A percentile compares a stretch with the other conserved stretches of the same genome.
Conservation (phyloP, 2,888 invertebrate genomes). For the Nineta flava region DNA sequence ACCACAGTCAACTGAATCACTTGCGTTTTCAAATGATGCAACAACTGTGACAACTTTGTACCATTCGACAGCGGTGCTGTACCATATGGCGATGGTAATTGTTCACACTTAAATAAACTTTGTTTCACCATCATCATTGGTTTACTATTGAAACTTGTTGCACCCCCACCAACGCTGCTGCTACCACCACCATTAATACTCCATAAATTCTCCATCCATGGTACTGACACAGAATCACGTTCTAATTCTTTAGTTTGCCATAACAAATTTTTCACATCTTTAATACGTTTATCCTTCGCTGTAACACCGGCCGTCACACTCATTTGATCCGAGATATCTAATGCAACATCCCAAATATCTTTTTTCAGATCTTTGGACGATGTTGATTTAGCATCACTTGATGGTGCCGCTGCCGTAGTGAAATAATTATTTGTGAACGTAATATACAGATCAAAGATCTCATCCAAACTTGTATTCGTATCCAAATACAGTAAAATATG, state of each 20-base stretch:
- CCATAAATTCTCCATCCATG: constrained; percentile 13
- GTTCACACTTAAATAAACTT: constrained; percentile 21
- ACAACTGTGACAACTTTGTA: constrained; percentile 1
- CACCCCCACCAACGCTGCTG: constrained; percentile 15
- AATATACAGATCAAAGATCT: constrained; percentile 50
- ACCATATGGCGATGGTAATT: constrained; percentile 15
- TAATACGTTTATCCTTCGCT: constrained; percentile 77
- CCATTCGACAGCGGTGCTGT: constrained; percentile 23
- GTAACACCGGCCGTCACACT: constrained; percentile 74
- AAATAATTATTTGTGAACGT: constrained; percentile 20
- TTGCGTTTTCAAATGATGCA: constrained; percentile 1
- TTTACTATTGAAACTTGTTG: constrained; percentile 8
- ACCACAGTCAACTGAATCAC: constrained; percentile 3
- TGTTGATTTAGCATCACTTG: constrained; percentile 2
- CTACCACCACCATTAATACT: constrained; percentile 21
- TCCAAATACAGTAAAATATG: constrained; percentile 58
- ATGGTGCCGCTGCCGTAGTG: constrained; percentile 19
- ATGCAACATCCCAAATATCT: constrained; percentile 29
- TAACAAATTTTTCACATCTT: constrained; percentile 52
- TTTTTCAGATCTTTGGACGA: constrained; percentile 16
- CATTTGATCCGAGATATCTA: constrained; percentile 31
- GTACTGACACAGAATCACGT: constrained; percentile 20
- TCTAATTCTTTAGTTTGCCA: constrained; percentile 27
- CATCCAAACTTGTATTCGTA: constrained; percentile 56
- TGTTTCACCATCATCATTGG: not conserved